Percentiles rank a stretch among this genome's conserved stretches.
Conservation (phyloP, 2,888 invertebrate genomes). For the Dioctria linearis region DNA sequence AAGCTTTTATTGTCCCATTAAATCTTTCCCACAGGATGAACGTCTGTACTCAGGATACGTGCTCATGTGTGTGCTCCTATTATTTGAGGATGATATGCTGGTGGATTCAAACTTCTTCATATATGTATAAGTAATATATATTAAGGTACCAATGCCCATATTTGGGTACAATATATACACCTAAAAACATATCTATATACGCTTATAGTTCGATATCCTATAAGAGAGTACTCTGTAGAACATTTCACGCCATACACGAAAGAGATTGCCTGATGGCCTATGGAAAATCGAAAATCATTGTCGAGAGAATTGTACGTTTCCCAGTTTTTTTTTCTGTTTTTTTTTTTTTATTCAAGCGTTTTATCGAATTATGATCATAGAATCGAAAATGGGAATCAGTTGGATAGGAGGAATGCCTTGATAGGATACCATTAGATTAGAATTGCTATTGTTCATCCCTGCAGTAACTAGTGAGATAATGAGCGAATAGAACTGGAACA, state of each 20-base stretch:
- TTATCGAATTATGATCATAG: conserved; percentile 33
- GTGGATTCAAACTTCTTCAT: not conserved
- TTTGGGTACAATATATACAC: conserved; percentile 11
- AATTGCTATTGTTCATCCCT: conserved; percentile 22
- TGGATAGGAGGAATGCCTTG: not conserved
- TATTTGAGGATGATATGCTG: not conserved
- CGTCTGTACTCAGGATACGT: conserved; percentile 11
- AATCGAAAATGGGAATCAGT: conserved; percentile 20
- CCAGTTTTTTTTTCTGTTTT: no score
- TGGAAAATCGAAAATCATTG: conserved; percentile 35
- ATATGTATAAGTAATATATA: no score
- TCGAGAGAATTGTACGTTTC: conserved; percentile 40
- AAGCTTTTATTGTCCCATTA: conserved; percentile 42
- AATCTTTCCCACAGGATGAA: conserved; percentile 42
- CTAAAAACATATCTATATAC: not conserved
- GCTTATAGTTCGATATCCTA: not conserved
- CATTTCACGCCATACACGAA: not conserved
- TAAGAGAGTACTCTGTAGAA: not conserved
- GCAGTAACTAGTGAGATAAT: conserved; percentile 28
- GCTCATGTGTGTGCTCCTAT: conserved; percentile 25
- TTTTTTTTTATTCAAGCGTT: not conserved
- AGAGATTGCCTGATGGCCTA: conserved; percentile 20
- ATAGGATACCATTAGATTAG: conserved; percentile 33
- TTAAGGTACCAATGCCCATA: not conserved
- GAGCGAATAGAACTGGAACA: conserved; percentile 15